A percentile compares a stretch with the other conserved stretches of the same genome.
phyloP scores from a whole-genome alignment of 1,140 invertebrate species.

The Drosophila baimaii region DNA sequence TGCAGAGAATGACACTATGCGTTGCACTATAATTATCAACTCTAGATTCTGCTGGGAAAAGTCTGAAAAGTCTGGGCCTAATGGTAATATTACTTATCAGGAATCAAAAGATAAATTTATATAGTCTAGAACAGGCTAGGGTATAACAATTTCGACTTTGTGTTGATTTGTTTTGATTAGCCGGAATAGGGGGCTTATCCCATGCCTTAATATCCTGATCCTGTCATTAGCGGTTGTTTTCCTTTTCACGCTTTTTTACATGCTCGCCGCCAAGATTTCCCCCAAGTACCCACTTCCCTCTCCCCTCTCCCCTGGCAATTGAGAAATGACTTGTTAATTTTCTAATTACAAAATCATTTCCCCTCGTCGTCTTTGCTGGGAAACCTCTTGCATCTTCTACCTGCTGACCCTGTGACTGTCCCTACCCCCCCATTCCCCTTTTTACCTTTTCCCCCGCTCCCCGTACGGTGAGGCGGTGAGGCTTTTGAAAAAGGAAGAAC shows the following conservation, averaged over 20 bases:
- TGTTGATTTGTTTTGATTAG: constrained; percentile 60
- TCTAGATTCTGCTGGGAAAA: neutral
- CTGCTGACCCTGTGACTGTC: constrained; percentile 34
- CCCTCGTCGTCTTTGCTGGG: constrained; percentile 10
- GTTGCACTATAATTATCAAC: neutral
- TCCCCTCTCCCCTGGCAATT: constrained; percentile 21
- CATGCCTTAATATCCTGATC: neutral
- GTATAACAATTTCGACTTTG: neutral
- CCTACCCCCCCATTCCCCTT: constrained; percentile 1
- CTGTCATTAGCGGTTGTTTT: constrained; percentile 10
- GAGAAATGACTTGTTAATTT: constrained; percentile 75
- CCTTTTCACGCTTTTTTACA: constrained; percentile 50
- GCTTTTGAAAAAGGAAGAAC: constrained; percentile 51
- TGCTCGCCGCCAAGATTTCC: constrained; percentile 11
- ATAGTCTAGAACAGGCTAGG: neutral
- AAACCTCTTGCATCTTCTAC: constrained; percentile 35
- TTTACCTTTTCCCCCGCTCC: constrained; percentile 18
- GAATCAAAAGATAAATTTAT: neutral
- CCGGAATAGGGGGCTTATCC: constrained; percentile 14
- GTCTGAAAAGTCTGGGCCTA: too few species aligned
- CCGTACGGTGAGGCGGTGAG: constrained; percentile 5
- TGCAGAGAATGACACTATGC: too few species aligned
- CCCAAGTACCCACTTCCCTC: constrained; percentile 19
- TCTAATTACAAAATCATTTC: constrained; percentile 74
- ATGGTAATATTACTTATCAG: too few species aligned